Conservation (phyloP, 1,140 invertebrate genomes). For the Homalodisca vitripennis region DNA sequence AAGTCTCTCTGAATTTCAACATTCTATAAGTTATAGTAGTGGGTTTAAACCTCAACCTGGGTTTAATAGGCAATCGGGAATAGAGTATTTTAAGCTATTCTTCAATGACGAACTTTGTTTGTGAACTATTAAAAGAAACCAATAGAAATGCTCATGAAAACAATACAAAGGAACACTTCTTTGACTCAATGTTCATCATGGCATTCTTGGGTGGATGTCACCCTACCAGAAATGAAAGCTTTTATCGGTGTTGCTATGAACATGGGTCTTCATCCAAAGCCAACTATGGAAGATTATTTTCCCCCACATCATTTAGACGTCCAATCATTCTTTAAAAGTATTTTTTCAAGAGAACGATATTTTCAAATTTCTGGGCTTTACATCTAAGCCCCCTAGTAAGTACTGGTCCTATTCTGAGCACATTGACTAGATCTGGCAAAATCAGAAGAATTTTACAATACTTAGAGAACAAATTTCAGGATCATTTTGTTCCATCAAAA, state of each 20-base stretch:
- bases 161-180: conserved; percentile 7
- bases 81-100: not conserved
- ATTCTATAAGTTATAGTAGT: not conserved
- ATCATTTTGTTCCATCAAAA: conserved; percentile 10
- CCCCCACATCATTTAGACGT: conserved; percentile 4
- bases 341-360: conserved; percentile 22
- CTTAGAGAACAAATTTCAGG: conserved; percentile 12
- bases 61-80: not conserved
- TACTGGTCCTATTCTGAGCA: conserved; percentile 2
- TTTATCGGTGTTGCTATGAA: conserved; percentile 28
- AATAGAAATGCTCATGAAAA: conserved; percentile 14
- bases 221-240: conserved; percentile 21
- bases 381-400: conserved; percentile 14
- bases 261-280: conserved; percentile 23
- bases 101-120: conserved; percentile 1
- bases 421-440: conserved; percentile 14
- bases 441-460: conserved; percentile 22
- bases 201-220: conserved; percentile 11
- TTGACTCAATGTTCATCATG: conserved; percentile 2
- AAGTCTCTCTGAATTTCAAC: conserved; percentile 12
- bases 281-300: conserved; percentile 25
- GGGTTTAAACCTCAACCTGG: conserved; percentile 22
- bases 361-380: conserved; percentile 21
- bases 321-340: conserved; percentile 26
- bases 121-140: conserved; percentile 25